Evolutionary conservation across 2,888 invertebrate species (phyloP).

Genomic region (Diloba caeruleocephala): DNA sequence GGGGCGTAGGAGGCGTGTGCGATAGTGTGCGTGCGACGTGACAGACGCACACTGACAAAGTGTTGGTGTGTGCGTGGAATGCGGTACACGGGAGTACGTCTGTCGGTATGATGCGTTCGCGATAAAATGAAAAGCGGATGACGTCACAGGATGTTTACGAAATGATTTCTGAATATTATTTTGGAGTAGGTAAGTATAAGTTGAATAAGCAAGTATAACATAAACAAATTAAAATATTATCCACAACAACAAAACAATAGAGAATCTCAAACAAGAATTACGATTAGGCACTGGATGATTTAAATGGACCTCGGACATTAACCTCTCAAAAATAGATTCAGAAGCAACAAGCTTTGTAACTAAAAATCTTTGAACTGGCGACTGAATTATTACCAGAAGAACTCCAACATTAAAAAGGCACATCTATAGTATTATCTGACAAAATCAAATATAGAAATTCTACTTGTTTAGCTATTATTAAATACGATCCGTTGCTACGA

Average conservation of each 20-base stretch:
- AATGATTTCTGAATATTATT: constrained; percentile 23
- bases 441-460: constrained; percentile 54
- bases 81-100: constrained; percentile 64
- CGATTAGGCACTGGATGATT: neutral
- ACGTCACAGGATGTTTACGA: constrained; percentile 64
- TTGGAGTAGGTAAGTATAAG: constrained; percentile 31
- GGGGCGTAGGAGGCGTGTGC: constrained; percentile 67
- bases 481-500: constrained; percentile 49
- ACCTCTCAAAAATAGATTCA: constrained; percentile 7
- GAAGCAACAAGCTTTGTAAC: constrained; percentile 1
- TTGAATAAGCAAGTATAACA: constrained; percentile 13
- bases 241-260: neutral
- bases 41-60: constrained; percentile 51
- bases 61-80: constrained; percentile 71
- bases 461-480: constrained; percentile 59
- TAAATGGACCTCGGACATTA: constrained; percentile 5
- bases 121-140: constrained; percentile 61
- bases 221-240: neutral
- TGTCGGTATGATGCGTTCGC: constrained; percentile 59
- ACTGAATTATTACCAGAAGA: neutral
- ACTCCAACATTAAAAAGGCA: constrained; percentile 10
- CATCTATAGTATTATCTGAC: constrained; percentile 28
- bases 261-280: neutral
- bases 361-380: neutral
- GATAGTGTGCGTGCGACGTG: constrained; percentile 75